Evolutionary conservation across 2,888 invertebrate genomes (phyloP).

Genomic region (Anthophora plumipes): DNA sequence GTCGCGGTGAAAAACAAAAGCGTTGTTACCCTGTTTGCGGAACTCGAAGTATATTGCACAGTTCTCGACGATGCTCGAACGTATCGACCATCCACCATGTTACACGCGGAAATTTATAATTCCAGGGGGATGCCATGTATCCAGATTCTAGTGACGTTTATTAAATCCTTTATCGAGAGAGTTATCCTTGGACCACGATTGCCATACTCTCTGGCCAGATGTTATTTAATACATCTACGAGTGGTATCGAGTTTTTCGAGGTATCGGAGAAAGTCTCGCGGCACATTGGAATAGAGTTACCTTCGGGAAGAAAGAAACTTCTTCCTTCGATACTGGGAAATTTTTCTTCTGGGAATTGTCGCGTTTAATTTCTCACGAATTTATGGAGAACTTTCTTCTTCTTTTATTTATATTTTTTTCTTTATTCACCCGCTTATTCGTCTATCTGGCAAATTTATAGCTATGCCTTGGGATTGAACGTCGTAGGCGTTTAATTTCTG

Average conservation of each 20-base stretch:
- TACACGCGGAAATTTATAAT: conserved; percentile 52
- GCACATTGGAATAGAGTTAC: neutral
- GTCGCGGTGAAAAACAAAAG: neutral
- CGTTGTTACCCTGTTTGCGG: conserved; percentile 13
- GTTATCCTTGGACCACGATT: neutral
- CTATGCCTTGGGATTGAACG: too few species aligned
- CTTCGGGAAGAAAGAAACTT: too few species aligned
- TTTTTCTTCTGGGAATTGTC: too few species aligned
- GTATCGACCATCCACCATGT: conserved; percentile 36
- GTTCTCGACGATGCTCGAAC: conserved; percentile 35
- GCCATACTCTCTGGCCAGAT: conserved; percentile 1
- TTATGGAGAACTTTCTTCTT: too few species aligned
- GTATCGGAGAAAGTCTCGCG: neutral
- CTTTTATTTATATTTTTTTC: too few species aligned
- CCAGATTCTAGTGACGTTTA: conserved; percentile 42
- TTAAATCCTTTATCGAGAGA: conserved; percentile 51
- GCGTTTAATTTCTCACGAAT: too few species aligned
- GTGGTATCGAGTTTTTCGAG: neutral
- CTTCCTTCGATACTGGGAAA: too few species aligned
- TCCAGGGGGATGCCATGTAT: conserved; percentile 40
- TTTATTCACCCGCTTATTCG: too few species aligned
- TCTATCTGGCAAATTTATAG: too few species aligned
- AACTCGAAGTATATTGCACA: conserved; percentile 36
- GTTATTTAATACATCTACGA: conserved; percentile 6
- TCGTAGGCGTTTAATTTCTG: too few species aligned